Conservation (phyloP, 1,140 invertebrate genomes). For the Drosophila punjabiensis region DNA sequence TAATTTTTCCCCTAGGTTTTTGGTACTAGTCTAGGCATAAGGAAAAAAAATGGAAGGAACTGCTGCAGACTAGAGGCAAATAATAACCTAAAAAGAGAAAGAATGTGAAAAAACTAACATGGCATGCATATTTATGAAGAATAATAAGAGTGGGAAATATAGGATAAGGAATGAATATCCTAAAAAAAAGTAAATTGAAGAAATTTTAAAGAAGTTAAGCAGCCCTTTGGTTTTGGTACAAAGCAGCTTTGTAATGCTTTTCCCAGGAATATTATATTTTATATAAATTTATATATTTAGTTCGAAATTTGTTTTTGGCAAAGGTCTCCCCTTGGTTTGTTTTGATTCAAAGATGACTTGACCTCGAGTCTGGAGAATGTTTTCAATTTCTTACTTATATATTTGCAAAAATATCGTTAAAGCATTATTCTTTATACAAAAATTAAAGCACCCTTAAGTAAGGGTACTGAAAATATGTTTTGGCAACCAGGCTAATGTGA, state of each 20-base stretch:
- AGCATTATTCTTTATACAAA: neutral
- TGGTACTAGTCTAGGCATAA: conserved; percentile 2
- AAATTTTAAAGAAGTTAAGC: neutral
- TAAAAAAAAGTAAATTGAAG: neutral
- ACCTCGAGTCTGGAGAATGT: too few species aligned
- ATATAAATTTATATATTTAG: too few species aligned
- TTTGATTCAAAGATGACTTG: too few species aligned
- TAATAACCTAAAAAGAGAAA: conserved; percentile 4
- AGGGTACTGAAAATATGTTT: conserved; percentile 29
- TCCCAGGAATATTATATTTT: too few species aligned
- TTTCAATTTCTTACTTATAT: too few species aligned
- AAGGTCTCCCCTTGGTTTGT: too few species aligned
- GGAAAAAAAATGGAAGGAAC: conserved; percentile 5
- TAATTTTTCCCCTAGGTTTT: conserved; percentile 51
- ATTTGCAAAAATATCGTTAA: neutral
- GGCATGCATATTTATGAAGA: neutral
- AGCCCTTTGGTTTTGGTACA: too few species aligned
- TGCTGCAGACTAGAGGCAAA: conserved; percentile 29
- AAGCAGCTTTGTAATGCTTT: too few species aligned
- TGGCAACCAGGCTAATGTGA: conserved; percentile 28
- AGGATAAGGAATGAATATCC: neutral
- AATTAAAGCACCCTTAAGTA: neutral
- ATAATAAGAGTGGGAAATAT: neutral
- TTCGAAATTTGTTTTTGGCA: too few species aligned
- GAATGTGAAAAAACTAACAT: neutral